A percentile compares a stretch with the other conserved stretches of the same genome.
These are phyloP conservation scores for Malachius bipustulatus DNA, from an alignment of 2,888 invertebrate species.

Conservation along the genomic window DNA sequence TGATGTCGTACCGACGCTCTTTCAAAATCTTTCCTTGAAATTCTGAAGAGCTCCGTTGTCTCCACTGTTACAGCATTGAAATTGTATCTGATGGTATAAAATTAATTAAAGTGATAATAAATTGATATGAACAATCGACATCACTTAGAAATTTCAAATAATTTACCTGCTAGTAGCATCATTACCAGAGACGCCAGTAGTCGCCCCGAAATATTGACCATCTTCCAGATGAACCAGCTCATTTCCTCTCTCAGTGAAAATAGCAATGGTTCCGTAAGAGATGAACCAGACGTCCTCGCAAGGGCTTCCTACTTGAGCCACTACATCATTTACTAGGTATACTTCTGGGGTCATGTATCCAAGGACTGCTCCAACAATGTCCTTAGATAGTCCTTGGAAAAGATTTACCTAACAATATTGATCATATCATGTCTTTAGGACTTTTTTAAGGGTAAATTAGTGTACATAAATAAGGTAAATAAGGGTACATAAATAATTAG, in stretches of 20 bases:
- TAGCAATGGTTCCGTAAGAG: slow-evolving; percentile 1
- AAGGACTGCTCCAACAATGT: background rate
- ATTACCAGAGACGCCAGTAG: no score
- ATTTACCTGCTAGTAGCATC: background rate
- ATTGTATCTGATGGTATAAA: no score
- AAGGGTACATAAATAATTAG: no score
- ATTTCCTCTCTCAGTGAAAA: background rate
- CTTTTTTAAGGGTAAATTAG: no score
- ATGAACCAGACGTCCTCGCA: slow-evolving; percentile 1
- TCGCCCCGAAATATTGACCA: background rate
- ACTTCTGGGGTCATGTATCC: background rate
- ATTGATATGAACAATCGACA: no score
- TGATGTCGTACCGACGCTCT: background rate
- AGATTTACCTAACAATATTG: no score
- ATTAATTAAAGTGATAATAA: no score
- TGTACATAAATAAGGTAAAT: no score
- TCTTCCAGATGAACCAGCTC: slow-evolving; percentile 1
- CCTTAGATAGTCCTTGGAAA: slow-evolving; percentile 1
- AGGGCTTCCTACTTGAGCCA: background rate
- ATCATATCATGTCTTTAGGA: no score
- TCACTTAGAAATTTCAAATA: background rate
- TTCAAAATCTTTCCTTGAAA: background rate
- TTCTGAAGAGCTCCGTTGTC: background rate
- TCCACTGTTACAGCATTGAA: background rate
- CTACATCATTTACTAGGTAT: background rate